Evolutionary conservation across 2,797 vertebrate genomes (phyloP), one percentile per base, ranked within the genome.

Genomic region (Clamator glandarius): DNA sequence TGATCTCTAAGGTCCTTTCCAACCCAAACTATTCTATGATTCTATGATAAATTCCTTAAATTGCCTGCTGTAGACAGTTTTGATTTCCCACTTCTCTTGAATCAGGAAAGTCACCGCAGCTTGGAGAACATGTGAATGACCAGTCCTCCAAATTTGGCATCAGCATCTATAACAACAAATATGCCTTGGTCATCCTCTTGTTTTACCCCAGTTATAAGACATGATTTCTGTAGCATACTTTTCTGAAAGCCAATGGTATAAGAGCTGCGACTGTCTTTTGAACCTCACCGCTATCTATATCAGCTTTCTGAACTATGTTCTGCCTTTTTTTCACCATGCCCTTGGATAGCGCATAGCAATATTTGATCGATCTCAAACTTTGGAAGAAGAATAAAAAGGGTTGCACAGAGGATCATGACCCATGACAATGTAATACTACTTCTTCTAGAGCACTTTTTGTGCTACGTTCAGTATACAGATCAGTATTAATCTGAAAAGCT

Each of bases 11-110:
- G n/a, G n/a, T n/a, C n/a, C n/a, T n/a, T n/a, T n/a, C n/a, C n/a
- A n/a, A n/a, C n/a, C n/a, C n/a, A n/a, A n/a, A n/a, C n/a, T n/a
- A n/a, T n/a, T n/a, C n/a, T n/a, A n/a, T n/a, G n/a, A n/a, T n/a
- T n/a, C n/a, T n/a, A n/a, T n/a, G n/a, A 55, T 89, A 93, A 91
- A 95, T 91, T 64, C 85, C 55, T 79, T 52, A 73, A 79, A 69
- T 81, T 88, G 25, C 66, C 81, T 66, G n/a, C 11, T 44, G 12
- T 44, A 24, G 51, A 31, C 46, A 51, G 28, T 44, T 91, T 66
- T 76, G 64, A n/a, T 86, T 78, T 83, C 5, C 15, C 48, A 20
- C 9, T 84, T 84, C 24, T 87, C 48, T 41, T 54, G n/a, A 28
- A 19, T 87, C 9, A 0, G 68, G 39, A 55, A 62, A 85, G n/a